phyloP scores from a whole-genome alignment of 1,140 invertebrate species.

The Sitodiplosis mosellana region DNA sequence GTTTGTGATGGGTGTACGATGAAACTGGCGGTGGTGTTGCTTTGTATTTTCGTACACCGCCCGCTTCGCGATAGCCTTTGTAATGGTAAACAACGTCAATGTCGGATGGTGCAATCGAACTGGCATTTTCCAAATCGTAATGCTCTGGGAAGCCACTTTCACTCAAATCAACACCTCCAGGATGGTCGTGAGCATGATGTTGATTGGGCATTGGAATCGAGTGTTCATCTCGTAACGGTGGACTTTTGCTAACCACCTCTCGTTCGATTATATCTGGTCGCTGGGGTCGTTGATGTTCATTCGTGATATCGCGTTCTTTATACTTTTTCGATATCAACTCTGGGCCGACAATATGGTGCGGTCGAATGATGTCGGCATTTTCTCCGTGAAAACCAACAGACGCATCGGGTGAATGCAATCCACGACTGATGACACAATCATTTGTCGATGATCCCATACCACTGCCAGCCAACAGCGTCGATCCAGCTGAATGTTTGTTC shows the following conservation, averaged over 20 bases:
- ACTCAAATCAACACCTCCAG: conserved; percentile 42
- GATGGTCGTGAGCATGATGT: conserved; percentile 47
- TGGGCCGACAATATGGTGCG: conserved; percentile 51
- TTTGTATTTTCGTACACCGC: conserved; percentile 70
- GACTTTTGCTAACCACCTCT: conserved; percentile 65
- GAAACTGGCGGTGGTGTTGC: conserved; percentile 51
- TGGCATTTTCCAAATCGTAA: conserved; percentile 92
- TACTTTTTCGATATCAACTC: conserved; percentile 72
- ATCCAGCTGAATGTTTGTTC: conserved; percentile 43
- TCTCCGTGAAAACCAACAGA: conserved; percentile 43
- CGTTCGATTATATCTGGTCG: conserved; percentile 84
- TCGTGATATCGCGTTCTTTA: conserved; percentile 61
- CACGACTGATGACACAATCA: conserved; percentile 35
- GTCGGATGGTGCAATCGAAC: conserved; percentile 90
- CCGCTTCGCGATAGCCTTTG: conserved; percentile 69
- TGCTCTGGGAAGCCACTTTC: conserved; percentile 75
- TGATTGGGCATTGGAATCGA: conserved; percentile 45
- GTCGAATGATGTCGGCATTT: conserved; percentile 41
- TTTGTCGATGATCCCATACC: conserved; percentile 31
- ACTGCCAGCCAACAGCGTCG: conserved; percentile 30
- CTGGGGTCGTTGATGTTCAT: conserved; percentile 48
- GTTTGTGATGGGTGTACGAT: conserved; percentile 57
- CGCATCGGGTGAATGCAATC: conserved; percentile 17
- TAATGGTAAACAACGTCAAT: conserved; percentile 95
- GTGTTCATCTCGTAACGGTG: conserved; percentile 51